Evolutionary conservation across 2,113 vertebrate species (phyloP).

Genomic region (Sterrhoptilus dennistouni): DNA sequence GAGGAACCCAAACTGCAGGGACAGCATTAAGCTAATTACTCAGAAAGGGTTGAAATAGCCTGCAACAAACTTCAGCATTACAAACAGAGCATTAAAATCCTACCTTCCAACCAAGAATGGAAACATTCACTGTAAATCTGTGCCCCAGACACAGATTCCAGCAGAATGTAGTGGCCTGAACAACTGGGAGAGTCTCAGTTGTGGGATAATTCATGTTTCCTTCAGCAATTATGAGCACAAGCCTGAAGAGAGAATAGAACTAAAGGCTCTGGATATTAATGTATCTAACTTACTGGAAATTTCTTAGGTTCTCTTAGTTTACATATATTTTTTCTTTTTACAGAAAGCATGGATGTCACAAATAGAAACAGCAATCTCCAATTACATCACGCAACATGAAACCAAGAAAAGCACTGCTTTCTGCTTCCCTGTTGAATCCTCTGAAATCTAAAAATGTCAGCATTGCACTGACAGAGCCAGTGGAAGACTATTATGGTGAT

Average conservation of each 20-base stretch:
- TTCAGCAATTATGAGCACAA: neutral
- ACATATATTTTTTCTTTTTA: constrained; percentile 28
- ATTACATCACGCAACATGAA: constrained; percentile 31
- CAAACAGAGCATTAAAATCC: neutral
- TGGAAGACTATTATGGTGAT: neutral
- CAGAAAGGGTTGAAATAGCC: neutral
- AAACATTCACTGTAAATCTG: neutral
- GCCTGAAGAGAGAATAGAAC: neutral
- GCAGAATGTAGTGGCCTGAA: neutral
- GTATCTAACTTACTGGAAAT: neutral
- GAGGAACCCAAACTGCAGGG: neutral
- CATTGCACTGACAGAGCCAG: neutral
- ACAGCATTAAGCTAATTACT: neutral
- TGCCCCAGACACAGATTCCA: neutral
- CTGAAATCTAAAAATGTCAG: constrained; percentile 60
- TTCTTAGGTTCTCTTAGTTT: neutral
- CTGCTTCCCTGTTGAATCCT: constrained; percentile 50
- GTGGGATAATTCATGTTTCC: neutral
- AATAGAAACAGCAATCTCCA: constrained; percentile 78
- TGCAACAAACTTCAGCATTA: neutral
- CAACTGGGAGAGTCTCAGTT: neutral
- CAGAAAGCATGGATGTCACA: constrained; percentile 87
- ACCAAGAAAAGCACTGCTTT: constrained; percentile 33
- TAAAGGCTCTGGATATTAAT: neutral
- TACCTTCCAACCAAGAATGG: neutral